Conservation (phyloP, 2,797 vertebrate genomes). For the Danio tinwini region DNA sequence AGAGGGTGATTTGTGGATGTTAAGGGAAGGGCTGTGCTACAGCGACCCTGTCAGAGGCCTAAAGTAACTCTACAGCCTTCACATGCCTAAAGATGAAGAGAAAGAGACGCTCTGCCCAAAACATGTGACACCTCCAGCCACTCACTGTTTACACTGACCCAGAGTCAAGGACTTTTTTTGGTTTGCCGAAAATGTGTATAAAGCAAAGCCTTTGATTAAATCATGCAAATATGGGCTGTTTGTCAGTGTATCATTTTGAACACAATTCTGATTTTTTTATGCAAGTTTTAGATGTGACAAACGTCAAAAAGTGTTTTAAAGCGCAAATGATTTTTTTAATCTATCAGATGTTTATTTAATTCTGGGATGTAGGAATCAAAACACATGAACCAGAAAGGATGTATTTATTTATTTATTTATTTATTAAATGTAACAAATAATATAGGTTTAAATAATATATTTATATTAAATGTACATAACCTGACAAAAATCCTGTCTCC, state of each 20-base stretch:
- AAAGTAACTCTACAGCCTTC: slow-evolving; percentile 30
- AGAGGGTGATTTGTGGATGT: slow-evolving; percentile 45
- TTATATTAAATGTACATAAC: no score
- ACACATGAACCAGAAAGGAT: no score
- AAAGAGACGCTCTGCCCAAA: slow-evolving; percentile 7
- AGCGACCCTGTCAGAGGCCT: slow-evolving; percentile 44
- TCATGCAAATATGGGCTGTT: neutral
- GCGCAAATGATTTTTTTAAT: no score
- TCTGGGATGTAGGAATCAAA: no score
- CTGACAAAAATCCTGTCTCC: no score
- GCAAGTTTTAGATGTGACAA: no score
- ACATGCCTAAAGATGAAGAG: slow-evolving; percentile 32
- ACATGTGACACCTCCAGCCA: slow-evolving; percentile 30
- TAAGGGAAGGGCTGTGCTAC: slow-evolving; percentile 33
- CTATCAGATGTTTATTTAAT: no score
- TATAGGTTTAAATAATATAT: no score
- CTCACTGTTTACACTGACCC: slow-evolving; percentile 13
- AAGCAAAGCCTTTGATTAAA: neutral
- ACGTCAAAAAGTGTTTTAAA: no score
- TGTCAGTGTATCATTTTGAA: neutral
- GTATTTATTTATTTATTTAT: no score
- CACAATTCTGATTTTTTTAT: neutral
- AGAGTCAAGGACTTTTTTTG: slow-evolving; percentile 12
- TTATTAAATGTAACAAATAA: no score
- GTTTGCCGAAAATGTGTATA: neutral